Base-by-base conservation (phyloP, 2,113 vertebrate species). In the Rhegmatorhina hoffmannsi region DNA sequence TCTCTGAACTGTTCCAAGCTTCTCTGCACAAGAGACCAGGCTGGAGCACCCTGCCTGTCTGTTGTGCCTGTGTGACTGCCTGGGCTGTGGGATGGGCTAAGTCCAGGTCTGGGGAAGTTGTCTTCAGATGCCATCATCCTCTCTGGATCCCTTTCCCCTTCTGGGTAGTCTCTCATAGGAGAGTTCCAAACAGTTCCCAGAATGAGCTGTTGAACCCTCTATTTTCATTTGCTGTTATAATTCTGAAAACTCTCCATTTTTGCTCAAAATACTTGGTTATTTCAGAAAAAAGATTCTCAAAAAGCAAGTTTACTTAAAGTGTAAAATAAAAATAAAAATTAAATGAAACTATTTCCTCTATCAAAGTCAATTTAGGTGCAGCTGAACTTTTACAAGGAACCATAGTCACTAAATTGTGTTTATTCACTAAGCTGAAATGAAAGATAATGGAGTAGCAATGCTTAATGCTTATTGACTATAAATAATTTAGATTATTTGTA, bases 81-180 rank as follows among this genome's bases (percentile, higher is more conserved):
- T 59, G 68, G 25, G 7, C 34, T 5, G 1, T 15, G n/a, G 29
- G 19, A 14, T 82, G 36, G 29, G 44, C 62, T 83, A 53, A 62
- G 16, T 25, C 24, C 19, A 25, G 7, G 24, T 72, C 25, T 72
- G 25, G 9, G 11, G 8, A 85, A 19, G 15, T 8, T 31, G 7
- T 33, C 36, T 33, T 79, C 29, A 36, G 43, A 19, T 1, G 59
- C 11, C 13, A 80, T 19, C 67, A 50, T 50, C 47, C 20, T 43
- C 14, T 55, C 3, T 0, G 0, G 10, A 6, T 46, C 43, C 10
- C 17, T 15, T 43, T 64, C 10, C 28, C 16, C 17, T 64, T 53
- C 7, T 19, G 2, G 2, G 25, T 11, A 56, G 2, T 38, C 31
- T 84, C 12, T 17, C 28, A n/a, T 5, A 17, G n/a, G 34, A 89